Percentiles rank a stretch among this genome's conserved stretches.
These are phyloP conservation scores for Tursiops truncatus DNA, from an alignment of 2,113 vertebrate species.

Conservation along the genomic window DNA sequence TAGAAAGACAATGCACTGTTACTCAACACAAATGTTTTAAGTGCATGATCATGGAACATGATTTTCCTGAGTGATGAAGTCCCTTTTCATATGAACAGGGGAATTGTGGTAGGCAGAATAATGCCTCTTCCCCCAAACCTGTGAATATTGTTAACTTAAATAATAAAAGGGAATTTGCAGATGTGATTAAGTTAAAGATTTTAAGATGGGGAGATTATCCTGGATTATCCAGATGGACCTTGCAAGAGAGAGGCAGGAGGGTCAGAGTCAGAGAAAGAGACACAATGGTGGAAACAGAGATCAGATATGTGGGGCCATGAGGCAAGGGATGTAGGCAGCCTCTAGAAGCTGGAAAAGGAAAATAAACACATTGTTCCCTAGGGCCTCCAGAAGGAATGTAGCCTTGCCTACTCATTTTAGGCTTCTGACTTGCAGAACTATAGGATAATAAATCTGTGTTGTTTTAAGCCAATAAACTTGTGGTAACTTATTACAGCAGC, in stretches of 20 bases:
- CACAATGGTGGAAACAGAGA: not conserved
- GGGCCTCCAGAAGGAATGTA: not conserved
- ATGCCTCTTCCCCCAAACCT: not conserved
- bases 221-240: not conserved
- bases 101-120: not conserved
- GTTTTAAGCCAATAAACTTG: not conserved
- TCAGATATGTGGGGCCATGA: not conserved
- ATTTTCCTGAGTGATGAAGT: not conserved
- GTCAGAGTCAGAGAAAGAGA: not conserved
- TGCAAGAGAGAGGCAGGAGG: not conserved
- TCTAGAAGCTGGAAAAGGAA: not conserved
- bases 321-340: not conserved
- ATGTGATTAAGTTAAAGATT: not conserved
- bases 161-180: not conserved
- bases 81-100: not conserved
- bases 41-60: not conserved
- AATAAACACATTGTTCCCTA: not conserved
- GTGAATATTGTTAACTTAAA: not conserved
- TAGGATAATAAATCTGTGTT: not conserved
- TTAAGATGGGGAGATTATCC: slow-evolving; percentile 1
- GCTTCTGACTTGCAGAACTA: not conserved
- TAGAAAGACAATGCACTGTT: not conserved
- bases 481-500: not conserved
- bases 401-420: not conserved
- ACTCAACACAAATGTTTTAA: not conserved